These are phyloP conservation scores for Dicentrarchus labrax DNA, from an alignment of 2,113 vertebrate genomes.

Conservation along the genomic window DNA sequence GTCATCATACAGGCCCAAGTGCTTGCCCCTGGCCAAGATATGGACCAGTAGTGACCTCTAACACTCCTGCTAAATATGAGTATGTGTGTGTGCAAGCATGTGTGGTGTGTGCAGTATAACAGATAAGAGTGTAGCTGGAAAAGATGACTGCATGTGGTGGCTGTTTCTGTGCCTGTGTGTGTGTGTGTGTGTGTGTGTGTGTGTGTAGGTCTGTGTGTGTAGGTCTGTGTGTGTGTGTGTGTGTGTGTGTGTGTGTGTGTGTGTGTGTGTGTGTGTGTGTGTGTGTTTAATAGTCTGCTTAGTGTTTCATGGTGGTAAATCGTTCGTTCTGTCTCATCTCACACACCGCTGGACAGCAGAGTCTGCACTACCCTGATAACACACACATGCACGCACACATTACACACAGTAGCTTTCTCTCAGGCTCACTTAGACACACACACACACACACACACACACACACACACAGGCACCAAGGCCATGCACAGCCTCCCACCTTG, in stretches of 20 bases:
- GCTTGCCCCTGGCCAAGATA: slow-evolving; percentile 69
- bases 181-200: slow-evolving; percentile 32
- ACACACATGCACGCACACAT: slow-evolving; percentile 51
- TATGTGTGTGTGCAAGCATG: slow-evolving; percentile 16
- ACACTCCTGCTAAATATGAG: slow-evolving; percentile 53
- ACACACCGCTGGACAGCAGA: slow-evolving; percentile 68
- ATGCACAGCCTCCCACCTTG: slow-evolving; percentile 34
- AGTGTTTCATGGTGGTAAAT: slow-evolving; percentile 81
- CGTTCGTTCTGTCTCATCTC: slow-evolving; percentile 74
- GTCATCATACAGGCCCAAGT: slow-evolving; percentile 68
- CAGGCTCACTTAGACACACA: slow-evolving; percentile 24
- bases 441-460: slow-evolving; percentile 25
- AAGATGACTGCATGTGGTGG: slow-evolving; percentile 2
- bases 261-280: slow-evolving; percentile 30
- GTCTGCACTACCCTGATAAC: slow-evolving; percentile 82
- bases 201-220: slow-evolving; percentile 24
- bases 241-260: slow-evolving; percentile 39
- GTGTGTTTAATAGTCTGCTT: slow-evolving; percentile 67
- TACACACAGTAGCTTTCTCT: slow-evolving; percentile 1
- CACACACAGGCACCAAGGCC: slow-evolving; percentile 26
- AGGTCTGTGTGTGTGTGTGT: slow-evolving; percentile 30
- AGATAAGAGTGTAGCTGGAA: slow-evolving; percentile 59
- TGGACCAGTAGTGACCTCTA: slow-evolving; percentile 64
- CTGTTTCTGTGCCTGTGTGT: slow-evolving; percentile 27
- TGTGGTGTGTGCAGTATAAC: slow-evolving; percentile 36